Evolutionary conservation across 1,140 invertebrate genomes (phyloP), one percentile per base, ranked within the genome.

Genomic region (Drosophila takahashii): DNA sequence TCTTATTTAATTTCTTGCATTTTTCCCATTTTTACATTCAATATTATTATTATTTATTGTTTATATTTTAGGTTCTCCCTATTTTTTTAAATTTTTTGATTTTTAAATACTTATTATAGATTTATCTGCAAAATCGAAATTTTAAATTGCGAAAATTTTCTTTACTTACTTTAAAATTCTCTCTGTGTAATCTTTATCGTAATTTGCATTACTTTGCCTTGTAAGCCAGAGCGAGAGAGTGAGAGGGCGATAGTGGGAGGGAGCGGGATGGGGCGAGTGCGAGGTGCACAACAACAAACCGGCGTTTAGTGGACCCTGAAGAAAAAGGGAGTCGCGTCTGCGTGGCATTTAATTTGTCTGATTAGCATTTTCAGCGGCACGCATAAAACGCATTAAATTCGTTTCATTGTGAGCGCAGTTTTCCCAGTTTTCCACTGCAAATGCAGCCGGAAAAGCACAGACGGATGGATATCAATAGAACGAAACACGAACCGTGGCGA

Each of bases 281-380:
- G 29, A 47, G 41, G 52, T 36, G 56, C 52, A 53, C 50, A 67
- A 32, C 62, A 56, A 53, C 66, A 70, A 70, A 67, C 66, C 47
- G 65, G 18, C 50, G 66, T 67, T 70, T 69, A 70, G 50, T 70
- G 66, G 56, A 73, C 73, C 71, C 48, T 56, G 57, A 61, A 59
- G 59, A 61, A 60, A 48, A 53, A 70, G 74, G 52, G 52, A 57
- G 32, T 42, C 42, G 42, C 45, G 47, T 60, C 73, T 80, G 72
- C 78, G 62, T 80, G 76, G 76, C 86, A 86, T 90, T 90, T 90
- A 90, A 90, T 90, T 87, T 86, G 81, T 90, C 86, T 79, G 87
- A 90, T 90, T 90, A 90, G 80, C 85, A 90, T 90, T 86, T 90
- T 90, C 70, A 89, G 71, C 69, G 75, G 81, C 86, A 90, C 84